Base-by-base conservation (phyloP, 1,140 invertebrate species). In the Sinonovacula constricta region DNA sequence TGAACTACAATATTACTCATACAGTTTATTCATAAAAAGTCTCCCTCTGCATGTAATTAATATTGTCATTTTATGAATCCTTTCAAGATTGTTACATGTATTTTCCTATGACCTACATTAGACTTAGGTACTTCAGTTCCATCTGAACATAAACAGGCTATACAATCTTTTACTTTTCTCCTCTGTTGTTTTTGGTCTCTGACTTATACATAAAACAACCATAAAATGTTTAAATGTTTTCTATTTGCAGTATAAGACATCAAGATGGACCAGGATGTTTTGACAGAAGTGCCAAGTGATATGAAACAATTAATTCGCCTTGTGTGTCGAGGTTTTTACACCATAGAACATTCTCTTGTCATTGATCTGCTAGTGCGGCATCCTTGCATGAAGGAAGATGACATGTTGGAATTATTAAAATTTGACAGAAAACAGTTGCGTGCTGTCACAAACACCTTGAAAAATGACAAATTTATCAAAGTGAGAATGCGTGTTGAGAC, bases 351-450 rank as follows among this genome's bases (percentile, higher is more conserved):
- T 93, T 94, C 96, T 1, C 93, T 99, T 1, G 97, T 98, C 62
- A 95, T 98, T 62, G 97, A 99, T 91, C 97, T 98, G 95, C 92
- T 99, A 15, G 96, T 98, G 34, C 92, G 97, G 87, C 97, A 98
- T 93, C 96, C 96, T 31, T 98, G 95, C 91, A 97, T 99, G 95
- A 98, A 98, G 92, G 98, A 99, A 92, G 97, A 99, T 88, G 97
- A 99, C 90, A 95, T 99, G 63, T 95, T 95, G 85, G 97, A 98
- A 89, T 91, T 99, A 39, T 88, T 99, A 14, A 97, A 97, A 89
- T 98, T 98, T 92, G 97, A 99, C 88, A 93, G 95, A 74, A 99
- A 99, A 93, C 97, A 98, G 94, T 92, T 99, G 30, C 92, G 97
- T 83, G 94, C 96, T 5, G 91, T 96, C 83, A 95, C 98, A 90